phyloP scores from a whole-genome alignment of 2,888 invertebrate species.

The Rhaphigaster nebulosa region DNA sequence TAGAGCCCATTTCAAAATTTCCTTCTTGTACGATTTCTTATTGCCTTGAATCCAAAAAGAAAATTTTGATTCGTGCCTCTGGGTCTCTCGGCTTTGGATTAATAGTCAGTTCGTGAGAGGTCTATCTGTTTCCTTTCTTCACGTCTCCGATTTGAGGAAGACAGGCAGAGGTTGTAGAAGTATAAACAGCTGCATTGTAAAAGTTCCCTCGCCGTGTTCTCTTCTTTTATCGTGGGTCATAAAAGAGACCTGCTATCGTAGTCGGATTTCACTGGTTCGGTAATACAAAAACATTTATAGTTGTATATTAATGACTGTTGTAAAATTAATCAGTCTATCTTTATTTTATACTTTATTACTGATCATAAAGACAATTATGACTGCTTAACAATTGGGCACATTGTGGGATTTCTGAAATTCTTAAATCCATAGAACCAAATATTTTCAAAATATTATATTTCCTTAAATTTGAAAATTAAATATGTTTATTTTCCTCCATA shows the following conservation, averaged over 20 bases:
- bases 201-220: slow-evolving; percentile 33
- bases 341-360: neutral
- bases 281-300: neutral
- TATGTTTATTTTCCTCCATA: no score
- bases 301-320: neutral
- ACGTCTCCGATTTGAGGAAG: slow-evolving; percentile 47
- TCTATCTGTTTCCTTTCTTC: slow-evolving; percentile 29
- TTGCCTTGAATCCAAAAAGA: neutral
- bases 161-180: slow-evolving; percentile 6
- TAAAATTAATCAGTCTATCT: neutral
- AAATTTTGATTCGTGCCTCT: slow-evolving; percentile 42
- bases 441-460: no score
- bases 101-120: slow-evolving; percentile 37
- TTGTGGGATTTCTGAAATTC: no score
- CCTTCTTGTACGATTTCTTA: neutral
- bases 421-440: no score
- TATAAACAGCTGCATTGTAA: slow-evolving; percentile 5
- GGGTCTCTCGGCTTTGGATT: neutral
- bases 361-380: neutral
- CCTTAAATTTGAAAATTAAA: no score
- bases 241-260: neutral
- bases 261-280: neutral
- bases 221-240: slow-evolving; percentile 15
- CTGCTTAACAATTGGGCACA: neutral
- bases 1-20: neutral